Conservation (phyloP, 2,888 invertebrate genomes). For the Philonicus albiceps region DNA sequence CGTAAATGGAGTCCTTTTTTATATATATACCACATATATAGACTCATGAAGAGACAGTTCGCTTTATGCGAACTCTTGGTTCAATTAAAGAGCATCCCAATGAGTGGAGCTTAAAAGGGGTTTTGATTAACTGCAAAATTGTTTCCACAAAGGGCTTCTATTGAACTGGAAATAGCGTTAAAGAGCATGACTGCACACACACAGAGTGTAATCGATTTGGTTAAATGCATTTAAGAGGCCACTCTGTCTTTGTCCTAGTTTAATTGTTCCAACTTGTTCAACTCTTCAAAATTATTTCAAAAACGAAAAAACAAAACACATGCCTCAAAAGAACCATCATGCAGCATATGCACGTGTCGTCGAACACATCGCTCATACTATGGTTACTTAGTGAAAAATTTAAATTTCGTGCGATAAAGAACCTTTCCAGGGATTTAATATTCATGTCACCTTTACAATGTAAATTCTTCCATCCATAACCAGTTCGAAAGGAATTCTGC, state of each 20-base stretch:
- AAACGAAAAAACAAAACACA: not conserved
- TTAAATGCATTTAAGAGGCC: not conserved
- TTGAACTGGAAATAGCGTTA: not conserved
- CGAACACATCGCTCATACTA: not conserved
- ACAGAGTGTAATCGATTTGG: not conserved
- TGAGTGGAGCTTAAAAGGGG: not conserved
- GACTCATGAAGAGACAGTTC: not conserved
- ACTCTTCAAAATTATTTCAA: not conserved
- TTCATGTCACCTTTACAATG: not conserved
- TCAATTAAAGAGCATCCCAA: not conserved
- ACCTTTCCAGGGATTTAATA: not conserved
- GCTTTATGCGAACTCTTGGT: not conserved
- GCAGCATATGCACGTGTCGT: not conserved
- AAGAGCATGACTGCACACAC: not conserved
- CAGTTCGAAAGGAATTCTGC: not conserved
- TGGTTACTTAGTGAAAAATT: not conserved
- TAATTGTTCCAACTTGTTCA: not conserved
- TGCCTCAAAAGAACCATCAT: not conserved
- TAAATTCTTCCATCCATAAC: not conserved
- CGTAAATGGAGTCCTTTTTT: not conserved
- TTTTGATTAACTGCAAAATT: not conserved
- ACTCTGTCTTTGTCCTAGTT: not conserved
- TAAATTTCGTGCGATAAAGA: not conserved
- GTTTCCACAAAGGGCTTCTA: not conserved
- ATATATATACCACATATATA: not conserved